Base-by-base conservation (phyloP, 2,888 invertebrate genomes). In the Phymatocera aterrima region DNA sequence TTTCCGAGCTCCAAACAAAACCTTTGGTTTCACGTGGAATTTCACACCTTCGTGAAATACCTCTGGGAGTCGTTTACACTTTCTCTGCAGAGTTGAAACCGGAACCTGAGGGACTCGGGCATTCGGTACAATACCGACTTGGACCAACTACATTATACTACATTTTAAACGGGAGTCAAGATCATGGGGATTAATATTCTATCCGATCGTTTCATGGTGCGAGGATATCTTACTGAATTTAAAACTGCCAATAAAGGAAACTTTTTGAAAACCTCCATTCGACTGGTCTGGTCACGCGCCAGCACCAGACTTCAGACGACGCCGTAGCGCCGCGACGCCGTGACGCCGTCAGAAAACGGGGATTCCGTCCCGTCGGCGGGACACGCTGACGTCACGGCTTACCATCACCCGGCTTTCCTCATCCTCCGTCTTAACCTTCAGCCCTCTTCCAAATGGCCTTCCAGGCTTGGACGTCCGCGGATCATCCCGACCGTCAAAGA, bases 231-330 rank as follows among this genome's bases (percentile, higher is more conserved):
- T 64, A 10, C n/a, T 6, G 31, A 64, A 64, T 64, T 37, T 64
- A 37, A 68, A 46, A 43, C 46, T 24, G 68, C 15, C 68, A 6
- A 68, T 68, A 46, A 21, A 21, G 34, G 31, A 37, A 37, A 64
- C 34, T 64, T 57, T 34, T 61, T 18, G 24, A 46, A 28, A 24
- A 68, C 34, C 48, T 31, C 15, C 51, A 51, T 31, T 72, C 48
- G 60, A 57, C 51, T 70, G 74, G 60, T 64, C 51, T 70, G 74
- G 61, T 78, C 60, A 72, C 72, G 72, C 28, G 34, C 51, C 51
- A 51, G 51, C 18, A 10, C 85, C 85, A 84, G 78, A 87, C 88
- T 89, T 87, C 87, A 88, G 88, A 87, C 88, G 72, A 72, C 72
- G 72, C 72, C 57, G 61, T 57, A 57, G 43, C 37, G 75, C 61